Conservation (phyloP, 2,888 invertebrate species). For the Ochropacha duplaris region DNA sequence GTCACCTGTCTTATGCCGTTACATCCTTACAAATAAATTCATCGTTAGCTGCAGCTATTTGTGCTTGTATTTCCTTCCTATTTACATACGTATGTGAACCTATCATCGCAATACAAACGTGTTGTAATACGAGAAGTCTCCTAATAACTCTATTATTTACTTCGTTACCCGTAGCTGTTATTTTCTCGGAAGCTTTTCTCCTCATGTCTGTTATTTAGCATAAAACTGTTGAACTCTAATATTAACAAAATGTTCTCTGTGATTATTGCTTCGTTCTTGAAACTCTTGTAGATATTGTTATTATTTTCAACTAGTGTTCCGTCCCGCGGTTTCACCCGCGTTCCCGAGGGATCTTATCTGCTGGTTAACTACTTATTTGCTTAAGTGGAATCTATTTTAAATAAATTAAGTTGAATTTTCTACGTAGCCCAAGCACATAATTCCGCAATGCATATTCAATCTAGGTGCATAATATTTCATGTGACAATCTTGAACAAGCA, state of each 20-base stretch:
- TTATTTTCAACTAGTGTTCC: no score
- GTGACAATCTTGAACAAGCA: background rate
- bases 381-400: no score
- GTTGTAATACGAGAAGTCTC: background rate
- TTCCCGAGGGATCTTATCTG: no score
- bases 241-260: background rate
- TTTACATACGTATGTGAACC: background rate
- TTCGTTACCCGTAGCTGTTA: background rate
- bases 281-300: no score
- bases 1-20: constrained; percentile 68
- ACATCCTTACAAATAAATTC: constrained; percentile 42
- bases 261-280: no score
- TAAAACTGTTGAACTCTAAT: background rate
- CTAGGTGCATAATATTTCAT: background rate
- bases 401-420: background rate
- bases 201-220: background rate
- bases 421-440: background rate
- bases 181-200: background rate
- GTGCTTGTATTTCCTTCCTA: constrained; percentile 5
- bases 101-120: background rate
- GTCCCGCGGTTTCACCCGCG: no score
- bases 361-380: no score
- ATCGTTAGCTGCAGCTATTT: constrained; percentile 22
- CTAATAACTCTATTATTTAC: constrained; percentile 3
- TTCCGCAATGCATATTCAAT: background rate